phyloP scores from a whole-genome alignment of 1,140 invertebrate species.

The Bombus pyrosoma region DNA sequence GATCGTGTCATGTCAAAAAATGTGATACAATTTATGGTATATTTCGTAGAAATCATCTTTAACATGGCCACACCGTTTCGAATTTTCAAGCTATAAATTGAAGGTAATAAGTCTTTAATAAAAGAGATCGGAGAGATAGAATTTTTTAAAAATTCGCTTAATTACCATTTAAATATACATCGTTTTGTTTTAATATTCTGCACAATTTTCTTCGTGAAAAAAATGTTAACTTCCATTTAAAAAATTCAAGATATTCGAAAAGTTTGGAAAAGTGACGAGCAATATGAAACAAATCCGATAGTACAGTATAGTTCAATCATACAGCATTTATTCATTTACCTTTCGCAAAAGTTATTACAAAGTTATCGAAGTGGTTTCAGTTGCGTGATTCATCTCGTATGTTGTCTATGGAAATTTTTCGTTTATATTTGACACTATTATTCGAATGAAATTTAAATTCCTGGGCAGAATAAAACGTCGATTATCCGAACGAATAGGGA shows the following conservation, averaged over 20 bases:
- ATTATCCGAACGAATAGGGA: background rate
- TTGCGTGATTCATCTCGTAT: background rate
- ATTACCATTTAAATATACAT: too few species aligned
- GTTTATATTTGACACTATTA: background rate
- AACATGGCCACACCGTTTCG: too few species aligned
- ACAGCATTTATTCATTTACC: background rate
- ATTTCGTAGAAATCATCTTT: too few species aligned
- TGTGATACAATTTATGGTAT: too few species aligned
- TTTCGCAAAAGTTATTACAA: background rate
- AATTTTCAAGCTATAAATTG: too few species aligned
- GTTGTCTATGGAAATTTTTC: background rate
- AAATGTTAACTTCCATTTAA: too few species aligned
- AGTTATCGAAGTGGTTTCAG: background rate
- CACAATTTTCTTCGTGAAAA: too few species aligned
- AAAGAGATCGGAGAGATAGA: too few species aligned
- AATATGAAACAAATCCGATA: background rate
- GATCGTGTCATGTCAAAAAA: too few species aligned
- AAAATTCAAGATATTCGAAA: background rate
- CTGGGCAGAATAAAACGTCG: background rate
- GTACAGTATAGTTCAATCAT: background rate
- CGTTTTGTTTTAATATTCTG: too few species aligned
- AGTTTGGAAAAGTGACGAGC: background rate
- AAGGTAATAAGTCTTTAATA: too few species aligned
- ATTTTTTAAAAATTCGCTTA: too few species aligned
- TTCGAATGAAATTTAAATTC: slow-evolving; percentile 2